Base-by-base conservation (phyloP, 2,888 invertebrate species). In the Congeria kusceri region DNA sequence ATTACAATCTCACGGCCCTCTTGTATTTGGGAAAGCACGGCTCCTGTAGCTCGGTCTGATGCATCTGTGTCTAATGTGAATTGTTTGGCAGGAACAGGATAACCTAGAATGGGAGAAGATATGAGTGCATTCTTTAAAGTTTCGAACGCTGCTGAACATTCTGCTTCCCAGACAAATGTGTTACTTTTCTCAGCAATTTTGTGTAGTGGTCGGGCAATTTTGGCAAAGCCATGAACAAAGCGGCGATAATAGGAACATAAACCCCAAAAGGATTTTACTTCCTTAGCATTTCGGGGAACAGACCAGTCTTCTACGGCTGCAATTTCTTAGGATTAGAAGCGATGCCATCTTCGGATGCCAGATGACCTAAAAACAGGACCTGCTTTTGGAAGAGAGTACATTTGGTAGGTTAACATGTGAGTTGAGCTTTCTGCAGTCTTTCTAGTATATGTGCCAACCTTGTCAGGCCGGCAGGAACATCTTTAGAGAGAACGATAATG, bases 141-240 rank as follows among this genome's bases (percentile, higher is more conserved):
- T n/a, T n/a, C n/a, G n/a, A 76, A 61, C 13, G 76, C 65, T 13
- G 11, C 20, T 23, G 57, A 32, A 29, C 61, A 64, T 13, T 59
- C 70, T 15, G 28, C 46, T n/a, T 53, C 27, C 75, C 75, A 75
- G 1, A 46, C n/a, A 47, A 75, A 75, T 32, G 39, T 62, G 3
- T 2, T 23, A 29, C 20, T 20, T 20, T 74, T 74, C 44, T 68
- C 63, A 39, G 53, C 28, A 15, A 63, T 27, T 27, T 58, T 64
- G 39, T 76, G 56, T 1, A 76, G 61, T 4, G 70, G 70, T 23
- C 49, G 23, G 1, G 70, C 76, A 64, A 70, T 70, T 27, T 61
- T 29, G 4, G 68, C 61, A 63, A 66, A 74, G 44, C 57, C 61
- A 11, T 53, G 15, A 0, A 74, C 61, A 63, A 74, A 74, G 46